Evolutionary conservation across 2,113 vertebrate genomes (phyloP).

Genomic region (Illadopsis cleaveri): DNA sequence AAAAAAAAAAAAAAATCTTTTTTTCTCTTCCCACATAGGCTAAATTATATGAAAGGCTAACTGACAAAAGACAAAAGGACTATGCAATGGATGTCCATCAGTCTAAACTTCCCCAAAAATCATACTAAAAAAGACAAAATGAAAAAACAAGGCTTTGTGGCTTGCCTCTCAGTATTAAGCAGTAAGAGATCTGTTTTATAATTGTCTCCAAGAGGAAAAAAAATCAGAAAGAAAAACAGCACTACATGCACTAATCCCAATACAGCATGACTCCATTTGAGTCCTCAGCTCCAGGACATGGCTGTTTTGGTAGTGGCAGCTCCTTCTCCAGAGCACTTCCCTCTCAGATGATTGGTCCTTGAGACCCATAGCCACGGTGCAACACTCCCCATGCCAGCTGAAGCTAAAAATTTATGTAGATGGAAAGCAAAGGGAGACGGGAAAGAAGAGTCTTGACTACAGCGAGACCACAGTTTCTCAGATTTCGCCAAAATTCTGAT

Average conservation of each 20-base stretch:
- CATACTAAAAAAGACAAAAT: background rate
- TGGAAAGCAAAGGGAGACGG: background rate
- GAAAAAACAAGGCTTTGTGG: background rate
- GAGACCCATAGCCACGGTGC: accelerated
- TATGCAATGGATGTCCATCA: background rate
- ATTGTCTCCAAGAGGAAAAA: background rate
- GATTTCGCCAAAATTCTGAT: background rate
- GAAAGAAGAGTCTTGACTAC: background rate
- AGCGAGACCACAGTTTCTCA: accelerated
- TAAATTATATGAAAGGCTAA: background rate
- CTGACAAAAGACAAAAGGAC: background rate
- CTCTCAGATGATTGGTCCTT: background rate
- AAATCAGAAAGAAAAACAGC: background rate
- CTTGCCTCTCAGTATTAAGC: background rate
- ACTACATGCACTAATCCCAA: background rate
- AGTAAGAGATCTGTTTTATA: background rate
- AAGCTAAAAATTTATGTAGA: background rate
- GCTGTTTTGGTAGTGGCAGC: background rate
- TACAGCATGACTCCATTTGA: background rate
- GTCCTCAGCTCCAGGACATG: background rate
- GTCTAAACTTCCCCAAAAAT: background rate
- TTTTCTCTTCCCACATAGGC: background rate
- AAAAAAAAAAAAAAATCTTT: background rate
- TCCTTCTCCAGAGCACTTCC: background rate
- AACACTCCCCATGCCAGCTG: background rate